Conservation (phyloP, 1,140 invertebrate species). For the Caenorhabditis latens region DNA sequence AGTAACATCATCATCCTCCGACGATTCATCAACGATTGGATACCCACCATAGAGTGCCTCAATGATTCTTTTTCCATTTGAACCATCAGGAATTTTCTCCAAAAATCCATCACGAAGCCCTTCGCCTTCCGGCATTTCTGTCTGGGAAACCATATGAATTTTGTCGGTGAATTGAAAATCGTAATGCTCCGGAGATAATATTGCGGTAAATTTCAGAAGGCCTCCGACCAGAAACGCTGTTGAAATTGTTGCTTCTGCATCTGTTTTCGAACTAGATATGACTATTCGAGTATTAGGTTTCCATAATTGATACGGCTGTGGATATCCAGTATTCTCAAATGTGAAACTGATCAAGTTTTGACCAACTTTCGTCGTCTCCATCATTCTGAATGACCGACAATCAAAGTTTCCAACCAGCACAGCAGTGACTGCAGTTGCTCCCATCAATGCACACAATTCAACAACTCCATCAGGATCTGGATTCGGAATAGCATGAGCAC, state of each 20-base stretch:
- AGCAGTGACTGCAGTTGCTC: background rate
- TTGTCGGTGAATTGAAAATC: background rate
- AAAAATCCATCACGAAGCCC: background rate
- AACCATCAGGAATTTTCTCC: background rate
- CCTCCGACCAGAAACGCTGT: background rate
- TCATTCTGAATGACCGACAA: background rate
- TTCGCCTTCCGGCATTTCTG: background rate
- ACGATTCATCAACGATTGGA: no score
- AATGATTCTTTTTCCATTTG: background rate
- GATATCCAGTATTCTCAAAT: background rate
- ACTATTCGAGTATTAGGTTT: background rate
- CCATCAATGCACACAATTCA: slow-evolving; percentile 1
- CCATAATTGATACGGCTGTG: background rate
- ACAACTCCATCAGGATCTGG: background rate
- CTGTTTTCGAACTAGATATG: background rate
- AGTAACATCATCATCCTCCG: background rate
- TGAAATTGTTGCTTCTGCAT: background rate
- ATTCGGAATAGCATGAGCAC: background rate
- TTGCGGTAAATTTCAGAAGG: background rate
- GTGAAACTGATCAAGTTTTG: background rate
- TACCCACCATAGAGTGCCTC: background rate
- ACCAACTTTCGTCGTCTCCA: background rate
- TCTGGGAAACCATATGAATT: background rate
- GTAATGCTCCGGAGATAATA: background rate
- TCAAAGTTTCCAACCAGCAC: background rate